Conservation (phyloP, 1,140 invertebrate genomes). For the Octopus bimaculoides region DNA sequence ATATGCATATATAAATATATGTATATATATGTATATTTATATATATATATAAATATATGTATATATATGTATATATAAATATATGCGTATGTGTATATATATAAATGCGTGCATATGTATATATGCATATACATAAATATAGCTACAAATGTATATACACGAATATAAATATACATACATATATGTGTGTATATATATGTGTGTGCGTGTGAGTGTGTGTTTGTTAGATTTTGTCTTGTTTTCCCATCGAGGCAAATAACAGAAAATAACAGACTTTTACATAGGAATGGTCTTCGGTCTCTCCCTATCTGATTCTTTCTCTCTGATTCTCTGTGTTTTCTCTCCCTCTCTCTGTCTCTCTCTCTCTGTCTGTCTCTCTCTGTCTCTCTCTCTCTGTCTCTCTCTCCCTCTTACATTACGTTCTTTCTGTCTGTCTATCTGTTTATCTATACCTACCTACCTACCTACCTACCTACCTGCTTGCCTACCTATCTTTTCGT, state of each 20-base stretch:
- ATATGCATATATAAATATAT: neutral
- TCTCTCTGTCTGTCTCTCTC: neutral
- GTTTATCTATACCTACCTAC: neutral
- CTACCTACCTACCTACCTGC: neutral
- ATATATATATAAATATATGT: slow-evolving; percentile 8
- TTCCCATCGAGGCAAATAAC: neutral
- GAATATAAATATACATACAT: neutral
- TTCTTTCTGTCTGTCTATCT: neutral
- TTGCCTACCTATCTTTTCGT: neutral
- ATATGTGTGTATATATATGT: neutral
- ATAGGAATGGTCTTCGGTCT: neutral
- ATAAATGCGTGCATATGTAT: neutral
- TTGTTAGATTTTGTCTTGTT: neutral
- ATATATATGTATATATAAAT: neutral
- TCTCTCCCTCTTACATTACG: neutral
- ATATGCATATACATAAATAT: neutral
- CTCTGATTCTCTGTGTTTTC: neutral
- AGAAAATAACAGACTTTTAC: neutral
- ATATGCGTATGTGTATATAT: neutral
- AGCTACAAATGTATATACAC: neutral
- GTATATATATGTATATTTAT: slow-evolving; percentile 13
- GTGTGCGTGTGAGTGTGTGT: neutral
- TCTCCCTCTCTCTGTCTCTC: neutral
- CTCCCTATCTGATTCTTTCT: neutral
- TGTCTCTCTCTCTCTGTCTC: neutral